Base-by-base conservation (phyloP, 2,797 vertebrate genomes). In the Poecilia gillii region DNA sequence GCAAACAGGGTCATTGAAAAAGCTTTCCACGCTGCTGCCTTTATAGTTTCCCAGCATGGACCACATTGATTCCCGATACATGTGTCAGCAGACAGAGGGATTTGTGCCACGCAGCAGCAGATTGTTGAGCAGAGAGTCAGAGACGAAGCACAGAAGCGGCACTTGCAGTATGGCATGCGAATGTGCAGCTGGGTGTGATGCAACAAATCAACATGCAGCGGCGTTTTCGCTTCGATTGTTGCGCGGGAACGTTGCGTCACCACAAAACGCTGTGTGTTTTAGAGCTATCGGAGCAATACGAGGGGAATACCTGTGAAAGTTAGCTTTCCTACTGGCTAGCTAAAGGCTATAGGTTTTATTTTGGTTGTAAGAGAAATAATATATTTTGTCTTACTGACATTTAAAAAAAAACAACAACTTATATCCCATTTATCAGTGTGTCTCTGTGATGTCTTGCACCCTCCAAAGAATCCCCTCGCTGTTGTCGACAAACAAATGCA, bases 21-120 rank as follows among this genome's bases (percentile, higher is more conserved):
- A 78, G 84, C 84, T 87, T 81, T 25, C 51, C 74, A 74, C 86
- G 49, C 77, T 45, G 82, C 88, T 88, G 86, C 82, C 85, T 86
- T 81, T 84, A 75, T 83, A 73, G 81, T 78, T 92, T 80, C 83
- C 81, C 89, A 88, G 89, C 64, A 77, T 71, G 25, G 66, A 31
- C 84, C 75, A 14, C 80, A 93, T 92, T 90, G 92, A 94, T 92
- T 92, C 87, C 88, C 91, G 78, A 90, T 93, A 88, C 84, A 86
- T 91, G 88, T 82, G 81, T 92, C 90, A 91, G 91, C 90, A 92
- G 81, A 80, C 55, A 62, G 83, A 68, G 71, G 59, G 80, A 74
- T 84, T 55, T 78, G 85, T 87, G 89, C 76, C 83, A 83, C 79
- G 78, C 82, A 41, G 77, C 76, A 45, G 55, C 76, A 45, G 49